Conservation (phyloP, 2,888 invertebrate species). For the Drosophila peninsularis region DNA sequence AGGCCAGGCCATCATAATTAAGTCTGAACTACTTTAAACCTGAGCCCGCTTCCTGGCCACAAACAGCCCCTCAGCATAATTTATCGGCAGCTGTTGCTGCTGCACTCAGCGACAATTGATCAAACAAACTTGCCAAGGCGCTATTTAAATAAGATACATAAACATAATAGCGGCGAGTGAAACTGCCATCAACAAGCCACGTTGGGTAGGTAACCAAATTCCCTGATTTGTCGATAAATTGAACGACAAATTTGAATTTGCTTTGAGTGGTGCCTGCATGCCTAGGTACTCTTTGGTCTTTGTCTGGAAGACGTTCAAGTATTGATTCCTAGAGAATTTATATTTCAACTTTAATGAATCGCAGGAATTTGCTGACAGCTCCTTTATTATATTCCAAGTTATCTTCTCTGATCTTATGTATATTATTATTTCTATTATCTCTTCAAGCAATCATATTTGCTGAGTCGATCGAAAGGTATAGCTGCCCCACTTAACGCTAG, state of each 20-base stretch:
- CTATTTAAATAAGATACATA: constrained; percentile 52
- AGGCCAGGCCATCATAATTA: constrained; percentile 46
- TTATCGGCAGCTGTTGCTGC: constrained; percentile 34
- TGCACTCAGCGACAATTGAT: constrained; percentile 70
- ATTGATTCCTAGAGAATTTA: too few species aligned
- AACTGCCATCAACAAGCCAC: constrained; percentile 13
- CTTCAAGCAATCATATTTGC: background rate
- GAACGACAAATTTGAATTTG: constrained; percentile 10
- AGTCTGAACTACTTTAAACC: constrained; percentile 22
- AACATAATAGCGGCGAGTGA: constrained; percentile 47
- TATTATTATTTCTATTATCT: background rate
- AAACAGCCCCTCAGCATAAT: constrained; percentile 47
- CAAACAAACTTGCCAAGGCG: constrained; percentile 71
- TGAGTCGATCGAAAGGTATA: background rate
- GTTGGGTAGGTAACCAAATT: constrained; percentile 69
- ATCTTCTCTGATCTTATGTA: background rate
- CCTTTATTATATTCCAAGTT: background rate
- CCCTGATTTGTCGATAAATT: constrained; percentile 79
- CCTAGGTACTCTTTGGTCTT: too few species aligned
- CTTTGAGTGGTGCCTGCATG: background rate
- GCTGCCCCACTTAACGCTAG: too few species aligned
- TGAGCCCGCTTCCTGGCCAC: too few species aligned
- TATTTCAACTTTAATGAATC: background rate
- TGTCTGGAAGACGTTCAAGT: too few species aligned
- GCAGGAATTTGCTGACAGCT: background rate